These are phyloP conservation scores for Alentia gelatinosa DNA, from an alignment of 2,888 invertebrate species.

Conservation along the genomic window DNA sequence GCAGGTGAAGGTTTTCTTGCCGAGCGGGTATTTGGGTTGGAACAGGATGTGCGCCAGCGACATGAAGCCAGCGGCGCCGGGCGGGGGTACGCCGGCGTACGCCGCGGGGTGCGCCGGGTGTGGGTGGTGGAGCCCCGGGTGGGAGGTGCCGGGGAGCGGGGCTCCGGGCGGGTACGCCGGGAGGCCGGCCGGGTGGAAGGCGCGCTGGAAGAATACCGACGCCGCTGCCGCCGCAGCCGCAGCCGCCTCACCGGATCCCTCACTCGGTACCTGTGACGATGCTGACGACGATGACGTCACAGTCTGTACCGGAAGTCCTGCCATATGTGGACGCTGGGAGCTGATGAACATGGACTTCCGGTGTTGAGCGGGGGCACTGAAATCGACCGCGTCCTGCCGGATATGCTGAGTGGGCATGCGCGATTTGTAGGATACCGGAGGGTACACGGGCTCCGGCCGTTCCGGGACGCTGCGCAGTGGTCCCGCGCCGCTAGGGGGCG, in stretches of 20 bases:
- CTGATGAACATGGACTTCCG: not conserved
- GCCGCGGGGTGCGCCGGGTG: not conserved
- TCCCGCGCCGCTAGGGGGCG: not conserved
- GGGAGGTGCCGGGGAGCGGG: not conserved
- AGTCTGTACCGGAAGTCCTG: not conserved
- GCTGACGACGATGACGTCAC: not conserved
- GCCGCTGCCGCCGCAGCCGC: not conserved
- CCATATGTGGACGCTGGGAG: not conserved
- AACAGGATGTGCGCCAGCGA: slow-evolving; percentile 44
- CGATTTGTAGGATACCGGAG: not conserved
- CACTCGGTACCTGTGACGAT: too few relatives aligned
- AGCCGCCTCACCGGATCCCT: not conserved
- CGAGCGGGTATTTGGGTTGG: slow-evolving; percentile 49
- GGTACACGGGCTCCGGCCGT: slow-evolving; percentile 52
- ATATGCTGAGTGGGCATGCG: not conserved
- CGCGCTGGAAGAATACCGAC: not conserved
- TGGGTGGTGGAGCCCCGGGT: not conserved
- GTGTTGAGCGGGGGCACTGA: not conserved
- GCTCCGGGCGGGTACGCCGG: slow-evolving; percentile 7
- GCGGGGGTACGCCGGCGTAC: too few relatives aligned
- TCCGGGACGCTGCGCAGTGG: not conserved
- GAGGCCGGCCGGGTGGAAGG: not conserved
- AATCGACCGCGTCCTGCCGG: not conserved
- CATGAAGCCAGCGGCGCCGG: slow-evolving; percentile 27
- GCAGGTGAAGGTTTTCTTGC: slow-evolving; percentile 67